Conservation (phyloP, 1,140 invertebrate genomes). For the Heliconius hermathena region DNA sequence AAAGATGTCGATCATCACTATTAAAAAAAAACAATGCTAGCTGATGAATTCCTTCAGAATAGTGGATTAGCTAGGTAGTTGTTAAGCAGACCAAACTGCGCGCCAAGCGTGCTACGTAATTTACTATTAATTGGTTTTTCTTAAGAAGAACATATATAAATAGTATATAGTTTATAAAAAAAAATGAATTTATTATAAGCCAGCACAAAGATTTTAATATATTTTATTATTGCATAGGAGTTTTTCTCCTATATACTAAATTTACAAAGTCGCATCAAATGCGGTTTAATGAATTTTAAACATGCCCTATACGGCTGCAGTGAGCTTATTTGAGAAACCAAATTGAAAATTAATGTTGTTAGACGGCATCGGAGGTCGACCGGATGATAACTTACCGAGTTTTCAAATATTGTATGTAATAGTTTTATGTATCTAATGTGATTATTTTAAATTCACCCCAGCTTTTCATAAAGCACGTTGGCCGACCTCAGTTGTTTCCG, state of each 20-base stretch:
- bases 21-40: conserved; percentile 46
- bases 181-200: conserved; percentile 79
- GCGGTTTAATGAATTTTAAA: conserved; percentile 57
- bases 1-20: conserved; percentile 51
- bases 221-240: conserved; percentile 80
- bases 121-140: conserved; percentile 61
- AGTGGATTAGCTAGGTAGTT: conserved; percentile 55
- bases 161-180: conserved; percentile 76
- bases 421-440: background rate
- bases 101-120: conserved; percentile 70
- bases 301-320: conserved; percentile 59
- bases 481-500: conserved; percentile 33
- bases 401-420: background rate
- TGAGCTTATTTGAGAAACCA: conserved; percentile 61
- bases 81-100: conserved; percentile 69
- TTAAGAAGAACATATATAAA: conserved; percentile 61
- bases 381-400: background rate
- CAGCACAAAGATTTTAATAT: conserved; percentile 82
- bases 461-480: background rate
- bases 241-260: conserved; percentile 77
- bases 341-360: conserved; percentile 40
- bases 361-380: conserved; percentile 24
- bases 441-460: background rate
- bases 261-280: conserved; percentile 73
- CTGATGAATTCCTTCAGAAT: conserved; percentile 52